Percentiles rank a stretch among this genome's conserved stretches.
These are phyloP conservation scores for Marmota flaviventris DNA, from an alignment of 2,113 vertebrate genomes.

Conservation along the genomic window DNA sequence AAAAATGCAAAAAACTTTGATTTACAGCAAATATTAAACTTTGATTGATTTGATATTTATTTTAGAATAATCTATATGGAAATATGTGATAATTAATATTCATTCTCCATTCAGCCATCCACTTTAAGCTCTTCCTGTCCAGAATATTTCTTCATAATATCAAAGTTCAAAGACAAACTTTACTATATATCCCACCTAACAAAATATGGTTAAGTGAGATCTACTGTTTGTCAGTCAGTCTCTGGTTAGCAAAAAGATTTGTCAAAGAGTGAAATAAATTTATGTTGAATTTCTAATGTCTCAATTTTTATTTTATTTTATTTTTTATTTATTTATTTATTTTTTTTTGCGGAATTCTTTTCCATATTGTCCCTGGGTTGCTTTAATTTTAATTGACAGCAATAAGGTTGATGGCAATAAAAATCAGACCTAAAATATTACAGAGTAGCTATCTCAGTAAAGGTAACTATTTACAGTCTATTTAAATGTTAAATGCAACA, in stretches of 20 bases:
- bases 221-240: background rate
- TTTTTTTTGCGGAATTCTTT: background rate
- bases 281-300: background rate
- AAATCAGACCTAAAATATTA: conserved; percentile 7
- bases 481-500: conserved; percentile 14
- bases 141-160: background rate
- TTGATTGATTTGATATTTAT: background rate
- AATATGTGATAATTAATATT: background rate
- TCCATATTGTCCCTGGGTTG: background rate
- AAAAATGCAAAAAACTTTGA: background rate
- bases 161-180: background rate
- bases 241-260: background rate
- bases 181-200: background rate
- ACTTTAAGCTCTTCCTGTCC: background rate
- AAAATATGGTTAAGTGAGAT: background rate
- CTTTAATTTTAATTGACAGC: background rate
- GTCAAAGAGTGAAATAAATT: background rate
- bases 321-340: too few species aligned
- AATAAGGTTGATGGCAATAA: background rate
- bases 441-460: background rate
- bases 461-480: background rate
- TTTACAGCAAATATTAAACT: background rate
- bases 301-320: background rate
- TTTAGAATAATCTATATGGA: background rate
- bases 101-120: background rate